phyloP scores from a whole-genome alignment of 2,888 invertebrate species.

The Gerris lacustris region DNA sequence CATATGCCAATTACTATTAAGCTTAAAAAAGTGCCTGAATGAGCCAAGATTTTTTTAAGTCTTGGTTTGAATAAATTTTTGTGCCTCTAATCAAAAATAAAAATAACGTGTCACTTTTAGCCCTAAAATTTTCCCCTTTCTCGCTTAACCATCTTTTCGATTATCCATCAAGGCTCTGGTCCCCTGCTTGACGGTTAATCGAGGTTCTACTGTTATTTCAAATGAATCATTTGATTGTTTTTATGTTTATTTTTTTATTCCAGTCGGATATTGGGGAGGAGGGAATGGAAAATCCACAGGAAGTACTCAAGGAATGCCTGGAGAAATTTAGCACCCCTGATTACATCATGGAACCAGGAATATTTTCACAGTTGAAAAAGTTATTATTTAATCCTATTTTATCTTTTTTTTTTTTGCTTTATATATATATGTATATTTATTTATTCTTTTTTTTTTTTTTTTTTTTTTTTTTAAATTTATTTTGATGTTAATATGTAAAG shows the following conservation, averaged over 20 bases:
- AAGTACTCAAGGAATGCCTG: constrained; percentile 78
- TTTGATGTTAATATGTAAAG: neutral
- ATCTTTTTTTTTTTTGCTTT: constrained; percentile 7
- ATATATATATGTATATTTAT: neutral
- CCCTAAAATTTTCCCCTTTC: no score
- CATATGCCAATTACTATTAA: no score
- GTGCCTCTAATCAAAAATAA: no score
- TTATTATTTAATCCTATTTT: constrained; percentile 33
- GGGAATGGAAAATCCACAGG: constrained; percentile 69
- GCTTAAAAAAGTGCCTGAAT: no score
- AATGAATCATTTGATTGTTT: no score
- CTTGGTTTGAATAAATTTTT: no score
- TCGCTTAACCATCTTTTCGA: no score
- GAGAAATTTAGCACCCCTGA: constrained; percentile 85
- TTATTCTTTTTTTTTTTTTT: neutral
- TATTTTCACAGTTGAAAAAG: constrained; percentile 81
- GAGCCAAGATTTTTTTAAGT: no score
- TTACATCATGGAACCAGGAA: constrained; percentile 97
- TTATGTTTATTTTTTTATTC: constrained; percentile 8
- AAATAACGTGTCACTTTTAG: no score
- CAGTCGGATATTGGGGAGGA: constrained; percentile 51
- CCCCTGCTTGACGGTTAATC: no score
- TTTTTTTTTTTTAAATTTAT: neutral
- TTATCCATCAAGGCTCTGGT: no score
- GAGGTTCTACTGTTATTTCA: no score